These are phyloP conservation scores for Oscheius sp. DNA, from an alignment of 2,888 invertebrate species.

Conservation along the genomic window DNA sequence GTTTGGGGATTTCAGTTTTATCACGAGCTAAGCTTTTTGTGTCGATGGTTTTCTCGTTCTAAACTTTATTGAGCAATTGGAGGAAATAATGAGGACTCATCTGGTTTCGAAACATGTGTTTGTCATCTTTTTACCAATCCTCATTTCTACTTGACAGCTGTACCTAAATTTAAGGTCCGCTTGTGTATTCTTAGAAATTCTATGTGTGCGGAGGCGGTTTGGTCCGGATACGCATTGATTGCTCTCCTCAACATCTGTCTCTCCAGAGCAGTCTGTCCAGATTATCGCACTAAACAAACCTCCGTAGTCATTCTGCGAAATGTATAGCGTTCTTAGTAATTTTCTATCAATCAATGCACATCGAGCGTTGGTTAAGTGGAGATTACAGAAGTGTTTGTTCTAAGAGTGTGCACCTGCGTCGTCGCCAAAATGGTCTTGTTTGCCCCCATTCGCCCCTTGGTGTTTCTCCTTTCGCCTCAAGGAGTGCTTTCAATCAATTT, in stretches of 20 bases:
- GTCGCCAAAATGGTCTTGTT: slow-evolving; percentile 29
- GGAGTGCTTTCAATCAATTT: slow-evolving; percentile 12
- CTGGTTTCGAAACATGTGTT: no score
- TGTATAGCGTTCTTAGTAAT: neutral
- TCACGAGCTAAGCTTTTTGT: no score
- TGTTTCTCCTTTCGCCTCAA: neutral
- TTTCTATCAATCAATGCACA: neutral
- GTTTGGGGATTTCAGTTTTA: no score
- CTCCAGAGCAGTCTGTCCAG: slow-evolving; percentile 27
- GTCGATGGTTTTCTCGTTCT: no score
- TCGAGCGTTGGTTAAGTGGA: slow-evolving; percentile 32
- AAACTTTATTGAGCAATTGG: no score
- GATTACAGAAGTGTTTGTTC: slow-evolving; percentile 35
- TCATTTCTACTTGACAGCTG: no score
- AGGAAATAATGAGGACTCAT: no score
- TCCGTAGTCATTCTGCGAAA: slow-evolving; percentile 6
- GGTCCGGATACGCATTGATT: slow-evolving; percentile 32
- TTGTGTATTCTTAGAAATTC: slow-evolving; percentile 20
- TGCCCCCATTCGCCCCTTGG: slow-evolving; percentile 21
- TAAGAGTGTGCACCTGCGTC: slow-evolving; percentile 31
- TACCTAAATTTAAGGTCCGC: no score
- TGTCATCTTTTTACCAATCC: no score
- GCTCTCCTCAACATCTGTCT: slow-evolving; percentile 32
- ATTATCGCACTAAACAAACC: slow-evolving; percentile 31
- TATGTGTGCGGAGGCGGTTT: slow-evolving; percentile 31